phyloP scores from a whole-genome alignment of 64 coral and sea anemone species.

The Dendrophyllia cribrosa region DNA sequence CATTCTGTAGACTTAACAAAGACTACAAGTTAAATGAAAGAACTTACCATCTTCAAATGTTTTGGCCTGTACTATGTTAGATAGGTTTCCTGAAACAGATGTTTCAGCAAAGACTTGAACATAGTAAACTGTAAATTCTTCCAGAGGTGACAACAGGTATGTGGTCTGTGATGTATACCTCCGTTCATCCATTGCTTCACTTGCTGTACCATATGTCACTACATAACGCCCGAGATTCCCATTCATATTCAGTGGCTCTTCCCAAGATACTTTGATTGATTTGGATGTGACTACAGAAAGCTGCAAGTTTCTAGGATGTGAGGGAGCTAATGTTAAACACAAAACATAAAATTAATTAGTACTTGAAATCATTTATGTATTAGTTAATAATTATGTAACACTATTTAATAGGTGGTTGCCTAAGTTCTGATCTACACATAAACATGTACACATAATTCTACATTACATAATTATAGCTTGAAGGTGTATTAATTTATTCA shows the following conservation, averaged over 20 bases:
- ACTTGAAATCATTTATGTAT: no score
- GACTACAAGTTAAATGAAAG: not conserved
- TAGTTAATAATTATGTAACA: no score
- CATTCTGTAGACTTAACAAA: not conserved
- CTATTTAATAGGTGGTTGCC: no score
- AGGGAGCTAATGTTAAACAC: constrained; percentile 16
- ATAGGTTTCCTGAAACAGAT: not conserved
- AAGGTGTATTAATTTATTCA: no score
- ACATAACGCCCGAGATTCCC: constrained; percentile 28
- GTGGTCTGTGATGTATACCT: not conserved
- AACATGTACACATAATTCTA: no score
- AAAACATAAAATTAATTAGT: no score
- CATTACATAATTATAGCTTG: no score
- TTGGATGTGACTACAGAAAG: not conserved
- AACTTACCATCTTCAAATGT: constrained; percentile 46
- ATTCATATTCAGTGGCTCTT: constrained; percentile 3
- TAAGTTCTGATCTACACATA: no score
- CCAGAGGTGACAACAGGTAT: not conserved
- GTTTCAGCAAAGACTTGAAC: constrained; percentile 48
- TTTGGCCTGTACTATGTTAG: constrained; percentile 12
- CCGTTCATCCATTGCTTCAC: not conserved
- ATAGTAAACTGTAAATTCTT: constrained; percentile 38
- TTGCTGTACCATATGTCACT: constrained; percentile 13
- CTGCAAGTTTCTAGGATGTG: not conserved
- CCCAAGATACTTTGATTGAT: constrained; percentile 4